These are phyloP conservation scores for Chaitophorus viminalis DNA, from an alignment of 2,888 invertebrate species.

Conservation along the genomic window DNA sequence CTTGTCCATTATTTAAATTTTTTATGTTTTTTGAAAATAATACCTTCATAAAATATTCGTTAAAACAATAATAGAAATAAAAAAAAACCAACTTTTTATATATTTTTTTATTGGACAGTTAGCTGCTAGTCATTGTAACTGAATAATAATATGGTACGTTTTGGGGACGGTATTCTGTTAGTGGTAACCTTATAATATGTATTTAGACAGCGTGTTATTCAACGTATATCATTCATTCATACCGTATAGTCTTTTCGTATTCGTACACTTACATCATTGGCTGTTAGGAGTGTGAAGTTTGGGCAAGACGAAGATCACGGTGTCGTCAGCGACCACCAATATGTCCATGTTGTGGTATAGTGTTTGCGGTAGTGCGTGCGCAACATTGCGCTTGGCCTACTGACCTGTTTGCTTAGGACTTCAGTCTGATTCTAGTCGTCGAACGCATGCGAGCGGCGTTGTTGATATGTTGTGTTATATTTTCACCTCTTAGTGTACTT, in stretches of 20 bases:
- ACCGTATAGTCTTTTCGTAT: slow-evolving; percentile 18
- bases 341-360: slow-evolving; percentile 45
- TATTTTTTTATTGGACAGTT: neutral
- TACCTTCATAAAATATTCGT: neutral
- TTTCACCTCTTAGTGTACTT: neutral
- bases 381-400: slow-evolving; percentile 62
- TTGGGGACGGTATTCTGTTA: neutral
- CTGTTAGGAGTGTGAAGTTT: slow-evolving; percentile 21
- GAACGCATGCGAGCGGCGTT: neutral
- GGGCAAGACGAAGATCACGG: slow-evolving; percentile 51
- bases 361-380: slow-evolving; percentile 61
- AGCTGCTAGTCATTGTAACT: neutral
- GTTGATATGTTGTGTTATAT: neutral
- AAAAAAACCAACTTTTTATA: neutral
- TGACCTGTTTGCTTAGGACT: slow-evolving; percentile 61
- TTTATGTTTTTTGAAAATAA: neutral
- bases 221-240: too few relatives aligned
- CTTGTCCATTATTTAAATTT: neutral
- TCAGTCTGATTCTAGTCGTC: slow-evolving; percentile 61
- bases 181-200: slow-evolving; percentile 14
- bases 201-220: slow-evolving; percentile 1
- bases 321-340: slow-evolving; percentile 52
- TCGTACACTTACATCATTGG: slow-evolving; percentile 39
- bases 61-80: neutral
- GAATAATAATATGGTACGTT: neutral